Evolutionary conservation across 1,140 invertebrate genomes (phyloP).

Genomic region (Acarapis woodi): DNA sequence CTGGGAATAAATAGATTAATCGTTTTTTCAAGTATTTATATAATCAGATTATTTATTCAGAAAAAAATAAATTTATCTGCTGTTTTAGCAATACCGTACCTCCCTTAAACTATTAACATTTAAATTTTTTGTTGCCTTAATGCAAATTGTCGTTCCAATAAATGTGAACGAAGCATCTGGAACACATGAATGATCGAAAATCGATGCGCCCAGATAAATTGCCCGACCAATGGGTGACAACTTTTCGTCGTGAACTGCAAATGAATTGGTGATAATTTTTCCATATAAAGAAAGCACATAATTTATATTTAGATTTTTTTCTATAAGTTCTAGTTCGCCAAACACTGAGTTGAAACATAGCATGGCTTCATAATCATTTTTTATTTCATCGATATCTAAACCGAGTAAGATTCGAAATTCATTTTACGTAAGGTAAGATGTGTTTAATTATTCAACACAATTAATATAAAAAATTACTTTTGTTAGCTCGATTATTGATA

Average conservation of each 20-base stretch:
- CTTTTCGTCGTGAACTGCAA: constrained; percentile 5
- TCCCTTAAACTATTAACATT: background rate
- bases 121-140: constrained; percentile 2
- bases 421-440: too few relatives aligned
- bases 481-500: background rate
- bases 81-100: too few relatives aligned
- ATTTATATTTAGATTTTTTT: background rate
- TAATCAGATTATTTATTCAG: too few relatives aligned
- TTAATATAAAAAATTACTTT: too few relatives aligned
- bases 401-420: too few relatives aligned
- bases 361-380: constrained; percentile 1
- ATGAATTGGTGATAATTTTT: constrained; percentile 8
- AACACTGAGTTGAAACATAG: background rate
- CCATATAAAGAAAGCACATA: constrained; percentile 7
- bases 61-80: too few relatives aligned
- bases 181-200: constrained; percentile 6
- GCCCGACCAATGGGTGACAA: constrained; percentile 3
- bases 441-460: too few relatives aligned
- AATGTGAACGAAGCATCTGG: constrained; percentile 6
- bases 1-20: too few relatives aligned
- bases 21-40: too few relatives aligned
- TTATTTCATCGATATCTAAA: constrained; percentile 6
- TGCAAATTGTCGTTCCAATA: background rate
- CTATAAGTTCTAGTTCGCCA: constrained; percentile 1
- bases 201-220: constrained; percentile 7